phyloP scores from a whole-genome alignment of 2,797 vertebrate species.

The Tolypeutes matacus region DNA sequence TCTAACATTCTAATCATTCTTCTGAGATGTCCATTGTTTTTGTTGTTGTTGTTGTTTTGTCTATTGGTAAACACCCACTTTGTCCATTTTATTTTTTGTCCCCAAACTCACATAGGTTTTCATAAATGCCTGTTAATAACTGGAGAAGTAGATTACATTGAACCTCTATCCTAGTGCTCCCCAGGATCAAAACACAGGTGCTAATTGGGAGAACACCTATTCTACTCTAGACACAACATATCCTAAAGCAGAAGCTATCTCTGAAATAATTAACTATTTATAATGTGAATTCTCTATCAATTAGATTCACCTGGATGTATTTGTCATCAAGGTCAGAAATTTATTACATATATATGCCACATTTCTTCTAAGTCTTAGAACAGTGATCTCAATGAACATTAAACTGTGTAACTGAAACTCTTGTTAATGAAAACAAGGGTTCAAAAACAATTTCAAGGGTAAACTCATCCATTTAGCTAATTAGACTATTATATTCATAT shows the following conservation, averaged over 20 bases:
- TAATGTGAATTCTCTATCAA: not conserved
- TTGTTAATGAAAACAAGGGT: not conserved
- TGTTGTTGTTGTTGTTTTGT: not conserved
- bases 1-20: not conserved
- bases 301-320: not conserved
- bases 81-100: not conserved
- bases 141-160: not conserved
- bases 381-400: not conserved
- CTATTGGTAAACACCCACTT: not conserved
- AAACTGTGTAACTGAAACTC: not conserved
- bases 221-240: not conserved
- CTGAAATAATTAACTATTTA: not conserved
- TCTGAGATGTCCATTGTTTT: too few species aligned
- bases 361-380: not conserved
- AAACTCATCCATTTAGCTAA: not conserved
- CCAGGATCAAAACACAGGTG: not conserved
- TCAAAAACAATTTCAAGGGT: not conserved
- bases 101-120: not conserved
- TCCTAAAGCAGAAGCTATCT: not conserved
- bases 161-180: rapidly evolving
- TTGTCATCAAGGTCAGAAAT: not conserved
- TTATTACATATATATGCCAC: not conserved
- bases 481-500: too few species aligned
- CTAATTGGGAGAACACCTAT: not conserved
- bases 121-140: not conserved